phyloP scores from a whole-genome alignment of 2,113 vertebrate genomes.

The Pterocles burchelli region DNA sequence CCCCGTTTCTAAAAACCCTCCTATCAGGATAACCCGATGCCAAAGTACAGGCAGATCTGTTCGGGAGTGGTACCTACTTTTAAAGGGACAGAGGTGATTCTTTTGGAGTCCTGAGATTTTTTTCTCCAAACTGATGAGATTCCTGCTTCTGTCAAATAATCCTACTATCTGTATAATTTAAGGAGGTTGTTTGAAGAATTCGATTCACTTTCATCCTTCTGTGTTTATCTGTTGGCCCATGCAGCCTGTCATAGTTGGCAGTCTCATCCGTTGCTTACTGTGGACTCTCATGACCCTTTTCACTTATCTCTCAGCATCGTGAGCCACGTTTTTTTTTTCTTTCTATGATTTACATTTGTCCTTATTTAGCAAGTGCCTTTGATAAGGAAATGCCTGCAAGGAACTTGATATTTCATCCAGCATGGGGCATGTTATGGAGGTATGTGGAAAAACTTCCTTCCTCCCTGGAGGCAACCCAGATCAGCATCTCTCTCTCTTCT shows the following conservation, averaged over 20 bases:
- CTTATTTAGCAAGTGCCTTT: not conserved
- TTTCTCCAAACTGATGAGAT: not conserved
- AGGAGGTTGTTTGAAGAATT: not conserved
- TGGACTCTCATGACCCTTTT: not conserved
- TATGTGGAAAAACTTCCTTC: not conserved
- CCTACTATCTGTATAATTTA: not conserved
- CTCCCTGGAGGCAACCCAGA: not conserved
- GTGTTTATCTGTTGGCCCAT: not conserved
- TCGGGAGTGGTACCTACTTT: not conserved
- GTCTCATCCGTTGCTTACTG: not conserved
- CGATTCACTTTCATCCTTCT: not conserved
- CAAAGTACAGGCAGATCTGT: not conserved
- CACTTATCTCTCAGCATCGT: not conserved
- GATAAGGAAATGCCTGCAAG: not conserved
- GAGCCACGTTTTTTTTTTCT: not conserved
- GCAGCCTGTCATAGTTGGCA: accelerated
- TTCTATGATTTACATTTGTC: not conserved
- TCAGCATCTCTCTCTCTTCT: not conserved
- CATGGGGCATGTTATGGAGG: not conserved
- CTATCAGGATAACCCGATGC: not conserved
- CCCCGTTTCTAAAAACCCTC: not conserved
- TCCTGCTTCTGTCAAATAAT: not conserved
- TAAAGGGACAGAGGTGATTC: not conserved
- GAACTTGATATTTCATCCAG: not conserved
- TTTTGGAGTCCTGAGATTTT: not conserved